These are phyloP conservation scores for Druon quercuslanigerum DNA, from an alignment of 1,140 invertebrate species.

Conservation along the genomic window DNA sequence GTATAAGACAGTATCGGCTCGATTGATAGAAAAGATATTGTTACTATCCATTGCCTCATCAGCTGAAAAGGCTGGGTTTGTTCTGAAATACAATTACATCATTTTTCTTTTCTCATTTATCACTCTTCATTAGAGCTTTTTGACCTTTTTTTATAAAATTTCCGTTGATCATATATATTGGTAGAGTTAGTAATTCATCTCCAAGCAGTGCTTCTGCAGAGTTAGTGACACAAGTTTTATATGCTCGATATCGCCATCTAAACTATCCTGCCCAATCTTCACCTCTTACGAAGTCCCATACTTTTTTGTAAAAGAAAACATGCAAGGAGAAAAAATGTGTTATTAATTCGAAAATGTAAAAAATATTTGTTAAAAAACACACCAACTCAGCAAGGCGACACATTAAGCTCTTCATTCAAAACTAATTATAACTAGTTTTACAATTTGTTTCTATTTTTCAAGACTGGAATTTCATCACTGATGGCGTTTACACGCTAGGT, in stretches of 20 bases:
- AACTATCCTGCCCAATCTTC: constrained; percentile 13
- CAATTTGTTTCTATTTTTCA: neutral
- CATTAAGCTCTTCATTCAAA: neutral
- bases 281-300: constrained; percentile 15
- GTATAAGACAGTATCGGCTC: neutral
- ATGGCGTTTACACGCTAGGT: neutral
- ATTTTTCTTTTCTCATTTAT: neutral
- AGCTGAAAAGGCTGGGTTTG: constrained; percentile 68
- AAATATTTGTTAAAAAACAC: constrained; percentile 15
- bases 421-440: neutral
- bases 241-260: neutral
- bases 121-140: neutral
- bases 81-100: constrained; percentile 63
- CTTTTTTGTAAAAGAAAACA: constrained; percentile 31
- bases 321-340: constrained; percentile 9
- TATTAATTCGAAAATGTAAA: neutral
- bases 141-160: neutral
- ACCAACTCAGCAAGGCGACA: neutral
- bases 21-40: constrained; percentile 38
- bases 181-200: constrained; percentile 9
- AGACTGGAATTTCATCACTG: neutral
- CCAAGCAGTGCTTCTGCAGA: constrained; percentile 10
- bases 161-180: neutral
- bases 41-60: constrained; percentile 56
- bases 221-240: constrained; percentile 18